Evolutionary conservation across 2,888 invertebrate species (phyloP), one percentile per base, ranked within the genome.

Genomic region (Lepidocyrtinus sp.): DNA sequence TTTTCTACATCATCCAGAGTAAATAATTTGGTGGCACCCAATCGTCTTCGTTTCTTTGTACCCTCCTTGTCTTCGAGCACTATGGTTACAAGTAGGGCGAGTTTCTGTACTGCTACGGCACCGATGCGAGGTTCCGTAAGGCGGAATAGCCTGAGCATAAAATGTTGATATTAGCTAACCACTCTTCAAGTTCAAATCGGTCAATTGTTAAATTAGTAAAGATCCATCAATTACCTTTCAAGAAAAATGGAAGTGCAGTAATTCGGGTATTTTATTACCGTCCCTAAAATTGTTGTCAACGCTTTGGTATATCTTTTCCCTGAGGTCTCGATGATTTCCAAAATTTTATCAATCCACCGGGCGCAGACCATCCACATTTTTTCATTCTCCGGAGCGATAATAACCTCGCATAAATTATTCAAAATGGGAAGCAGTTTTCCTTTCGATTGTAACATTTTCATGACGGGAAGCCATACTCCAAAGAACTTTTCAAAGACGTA

Each of bases 281-380:
- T 26, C 67, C 26, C 63, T 22, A 85, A 72, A 19, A 82, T 22
- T n/a, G 36, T 61, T 2, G 76, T 24, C 2, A 84, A 45, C 25
- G 75, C 74, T n/a, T 81, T 77, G 0, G 82, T 45, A 59, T 78
- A 71, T 5, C 59, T 69, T 59, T 75, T 83, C 22, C 82, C 83
- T 1, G 79, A 75, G n/a, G 26, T 17, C 45, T 81, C 80, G 15
- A 83, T 27, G 2, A 59, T 46, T 55, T 81, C 77, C 22, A 83
- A 70, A 5, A 85, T n/a, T n/a, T 72, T 72, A 5, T 83, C 81
- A 15, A 85, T 62, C 85, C 85, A 85, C 25, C 76, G 59, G 0
- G 83, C 75, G 15, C 46, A 65, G 62, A 74, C 50, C 45, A 3
- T 22, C 69, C 55, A 72, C 63, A 67, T 46, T 22, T 68, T 68